Evolutionary conservation across 53 echinoderm and acorn worm genomes (phyloP).

Genomic region (Holothuria scabra): DNA sequence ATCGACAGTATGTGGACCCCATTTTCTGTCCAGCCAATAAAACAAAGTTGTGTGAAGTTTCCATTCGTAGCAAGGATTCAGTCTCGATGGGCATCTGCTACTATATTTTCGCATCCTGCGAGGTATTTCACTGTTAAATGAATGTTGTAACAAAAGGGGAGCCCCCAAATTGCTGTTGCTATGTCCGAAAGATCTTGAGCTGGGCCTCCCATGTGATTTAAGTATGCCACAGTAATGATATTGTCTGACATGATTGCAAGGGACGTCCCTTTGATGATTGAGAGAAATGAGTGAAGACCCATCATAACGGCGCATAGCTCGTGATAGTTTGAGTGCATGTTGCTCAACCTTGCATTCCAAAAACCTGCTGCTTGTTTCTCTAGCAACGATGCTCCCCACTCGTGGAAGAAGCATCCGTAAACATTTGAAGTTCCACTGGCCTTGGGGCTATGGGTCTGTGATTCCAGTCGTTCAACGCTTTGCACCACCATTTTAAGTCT

Average conservation of each 20-base stretch:
- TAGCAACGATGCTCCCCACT: conserved; percentile 33
- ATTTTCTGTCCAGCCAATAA: conserved; percentile 43
- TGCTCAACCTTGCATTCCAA: conserved; percentile 29
- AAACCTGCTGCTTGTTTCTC: conserved; percentile 44
- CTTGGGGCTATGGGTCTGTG: conserved; percentile 8
- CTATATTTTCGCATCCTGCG: conserved; percentile 24
- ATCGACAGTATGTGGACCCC: conserved; percentile 62
- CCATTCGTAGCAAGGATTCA: conserved; percentile 47
- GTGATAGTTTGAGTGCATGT: conserved; percentile 50
- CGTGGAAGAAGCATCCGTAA: conserved; percentile 50
- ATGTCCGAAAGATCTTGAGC: conserved; percentile 19
- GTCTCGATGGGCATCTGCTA: conserved; percentile 51
- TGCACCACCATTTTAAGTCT: conserved; percentile 46
- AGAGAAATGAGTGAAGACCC: conserved; percentile 15
- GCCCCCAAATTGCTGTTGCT: conserved; percentile 39
- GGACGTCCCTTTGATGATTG: conserved; percentile 47
- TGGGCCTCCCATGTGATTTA: conserved; percentile 40
- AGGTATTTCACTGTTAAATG: conserved; percentile 11
- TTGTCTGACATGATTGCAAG: conserved; percentile 53
- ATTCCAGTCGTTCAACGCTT: conserved; percentile 47
- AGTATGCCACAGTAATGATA: conserved; percentile 40
- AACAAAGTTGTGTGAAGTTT: conserved; percentile 35
- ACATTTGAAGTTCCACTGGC: conserved; percentile 42
- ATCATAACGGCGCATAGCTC: background rate
- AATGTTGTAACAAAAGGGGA: conserved; percentile 28